phyloP scores from a whole-genome alignment of 2,797 vertebrate genomes.

The Macroramphosus scolopax region DNA sequence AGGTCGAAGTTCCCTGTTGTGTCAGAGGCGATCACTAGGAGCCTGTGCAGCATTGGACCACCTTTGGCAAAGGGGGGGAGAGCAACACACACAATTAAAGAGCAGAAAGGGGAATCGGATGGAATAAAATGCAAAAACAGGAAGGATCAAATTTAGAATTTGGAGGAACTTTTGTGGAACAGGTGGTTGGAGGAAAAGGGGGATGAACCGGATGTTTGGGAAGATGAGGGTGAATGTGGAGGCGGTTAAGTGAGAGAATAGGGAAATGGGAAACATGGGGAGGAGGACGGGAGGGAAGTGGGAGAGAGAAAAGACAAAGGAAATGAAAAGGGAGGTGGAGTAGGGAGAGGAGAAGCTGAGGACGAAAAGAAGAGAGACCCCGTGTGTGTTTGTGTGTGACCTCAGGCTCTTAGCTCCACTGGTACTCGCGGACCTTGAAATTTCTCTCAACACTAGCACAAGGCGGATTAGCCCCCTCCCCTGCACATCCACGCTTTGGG shows the following conservation, averaged over 20 bases:
- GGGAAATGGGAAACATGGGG: no score
- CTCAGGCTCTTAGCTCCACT: constrained; percentile 36
- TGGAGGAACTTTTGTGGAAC: no score
- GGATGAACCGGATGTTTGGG: neutral
- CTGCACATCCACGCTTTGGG: constrained; percentile 2
- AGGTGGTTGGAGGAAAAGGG: neutral
- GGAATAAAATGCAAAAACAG: neutral
- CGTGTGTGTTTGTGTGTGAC: constrained; percentile 28
- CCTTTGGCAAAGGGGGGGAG: neutral
- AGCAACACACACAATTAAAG: neutral
- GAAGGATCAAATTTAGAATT: no score
- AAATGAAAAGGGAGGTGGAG: constrained; percentile 23
- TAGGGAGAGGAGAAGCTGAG: constrained; percentile 20
- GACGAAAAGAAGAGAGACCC: constrained; percentile 29
- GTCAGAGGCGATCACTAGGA: constrained; percentile 23
- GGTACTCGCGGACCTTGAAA: constrained; percentile 54
- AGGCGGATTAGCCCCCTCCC: constrained; percentile 49
- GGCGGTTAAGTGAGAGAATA: constrained; percentile 15
- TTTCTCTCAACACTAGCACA: constrained; percentile 52
- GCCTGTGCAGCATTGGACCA: constrained; percentile 13
- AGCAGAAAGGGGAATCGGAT: neutral
- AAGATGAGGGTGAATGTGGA: constrained; percentile 4
- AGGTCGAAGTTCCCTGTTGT: constrained; percentile 47
- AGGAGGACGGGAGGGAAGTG: constrained; percentile 2
- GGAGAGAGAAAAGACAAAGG: constrained; percentile 36